Conservation (phyloP, 64 coral and sea anemone species). For the Actinia equina region DNA sequence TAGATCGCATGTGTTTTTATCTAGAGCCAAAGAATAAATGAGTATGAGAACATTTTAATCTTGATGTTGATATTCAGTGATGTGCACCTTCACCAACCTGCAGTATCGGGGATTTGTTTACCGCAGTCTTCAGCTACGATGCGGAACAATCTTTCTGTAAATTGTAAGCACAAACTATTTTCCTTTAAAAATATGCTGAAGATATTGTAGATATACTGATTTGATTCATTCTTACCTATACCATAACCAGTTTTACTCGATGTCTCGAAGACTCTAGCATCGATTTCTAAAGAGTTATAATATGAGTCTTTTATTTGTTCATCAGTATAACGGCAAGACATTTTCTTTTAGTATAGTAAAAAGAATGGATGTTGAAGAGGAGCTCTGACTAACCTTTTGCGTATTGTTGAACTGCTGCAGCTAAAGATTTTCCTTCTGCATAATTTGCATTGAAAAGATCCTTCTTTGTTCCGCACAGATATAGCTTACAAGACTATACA, state of each 20-base stretch:
- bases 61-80: too few relatives aligned
- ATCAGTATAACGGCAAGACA: too few relatives aligned
- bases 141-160: conserved; percentile 3
- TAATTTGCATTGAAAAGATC: conserved; percentile 20
- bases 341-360: too few relatives aligned
- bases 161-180: neutral
- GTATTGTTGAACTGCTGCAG: conserved; percentile 9
- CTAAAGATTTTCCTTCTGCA: neutral
- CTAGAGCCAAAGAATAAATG: neutral
- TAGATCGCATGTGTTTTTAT: neutral
- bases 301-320: neutral
- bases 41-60: neutral
- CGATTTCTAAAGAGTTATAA: conserved; percentile 47
- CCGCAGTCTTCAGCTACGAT: conserved; percentile 22
- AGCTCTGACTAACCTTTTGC: conserved; percentile 6
- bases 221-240: conserved; percentile 57
- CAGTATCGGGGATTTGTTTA: neutral
- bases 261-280: conserved; percentile 82
- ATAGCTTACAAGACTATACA: conserved; percentile 20
- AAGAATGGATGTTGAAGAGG: too few relatives aligned
- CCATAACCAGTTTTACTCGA: conserved; percentile 74
- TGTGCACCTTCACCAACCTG: neutral
- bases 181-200: neutral
- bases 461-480: conserved; percentile 49
- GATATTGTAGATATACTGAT: neutral